These are phyloP conservation scores for Laupala kohalensis DNA, from an alignment of 1,140 invertebrate genomes.

Conservation along the genomic window DNA sequence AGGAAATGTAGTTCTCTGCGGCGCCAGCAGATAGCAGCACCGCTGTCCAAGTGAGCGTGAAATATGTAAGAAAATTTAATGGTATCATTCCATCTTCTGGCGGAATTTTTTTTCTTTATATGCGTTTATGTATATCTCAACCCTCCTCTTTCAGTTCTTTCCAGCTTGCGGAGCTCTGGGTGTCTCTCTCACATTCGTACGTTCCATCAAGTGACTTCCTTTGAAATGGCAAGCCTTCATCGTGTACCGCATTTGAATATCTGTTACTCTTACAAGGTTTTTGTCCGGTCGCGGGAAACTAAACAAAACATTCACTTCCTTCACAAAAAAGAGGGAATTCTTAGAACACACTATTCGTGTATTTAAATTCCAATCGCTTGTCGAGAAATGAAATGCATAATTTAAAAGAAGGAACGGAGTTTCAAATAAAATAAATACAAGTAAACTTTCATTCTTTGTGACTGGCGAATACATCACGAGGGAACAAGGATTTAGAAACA, in stretches of 20 bases:
- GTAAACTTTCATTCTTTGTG: no score
- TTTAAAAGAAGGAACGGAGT: background rate
- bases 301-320: background rate
- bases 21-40: conserved; percentile 9
- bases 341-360: background rate
- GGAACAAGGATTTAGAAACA: no score
- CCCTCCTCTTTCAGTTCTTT: background rate
- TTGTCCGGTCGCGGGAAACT: background rate
- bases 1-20: conserved; percentile 6
- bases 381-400: background rate
- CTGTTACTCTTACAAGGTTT: background rate
- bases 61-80: conserved; percentile 12
- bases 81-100: conserved; percentile 9
- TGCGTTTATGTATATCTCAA: background rate
- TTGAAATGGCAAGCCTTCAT: background rate
- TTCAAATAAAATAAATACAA: no score
- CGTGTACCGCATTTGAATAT: background rate
- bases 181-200: background rate
- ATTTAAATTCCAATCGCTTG: background rate
- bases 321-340: background rate
- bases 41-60: conserved; percentile 9
- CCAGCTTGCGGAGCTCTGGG: background rate
- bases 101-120: background rate
- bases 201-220: conserved; percentile 6
- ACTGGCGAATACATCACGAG: no score